Percentiles rank a stretch among this genome's conserved stretches.
phyloP scores from a whole-genome alignment of 1,140 invertebrate genomes.

The Diorhabda elongata region DNA sequence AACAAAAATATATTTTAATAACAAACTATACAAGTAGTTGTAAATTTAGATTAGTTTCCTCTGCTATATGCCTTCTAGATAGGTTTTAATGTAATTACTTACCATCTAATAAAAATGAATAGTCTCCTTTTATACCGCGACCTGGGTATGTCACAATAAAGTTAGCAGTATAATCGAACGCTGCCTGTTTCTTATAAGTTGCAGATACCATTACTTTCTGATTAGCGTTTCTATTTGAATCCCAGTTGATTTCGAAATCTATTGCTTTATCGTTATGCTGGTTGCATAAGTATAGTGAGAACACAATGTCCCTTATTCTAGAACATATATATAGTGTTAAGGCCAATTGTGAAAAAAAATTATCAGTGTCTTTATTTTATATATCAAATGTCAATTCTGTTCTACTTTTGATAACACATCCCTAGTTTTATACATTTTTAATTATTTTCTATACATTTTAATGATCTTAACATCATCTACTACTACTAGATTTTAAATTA shows the following conservation, averaged over 20 bases:
- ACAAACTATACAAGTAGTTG: too few species aligned
- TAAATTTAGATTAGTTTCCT: too few species aligned
- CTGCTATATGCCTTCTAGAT: too few species aligned
- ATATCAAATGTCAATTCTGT: background rate
- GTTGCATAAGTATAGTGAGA: conserved; percentile 57
- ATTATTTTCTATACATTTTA: background rate
- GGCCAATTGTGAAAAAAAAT: background rate
- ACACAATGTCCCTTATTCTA: conserved; percentile 68
- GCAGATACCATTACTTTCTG: conserved; percentile 60
- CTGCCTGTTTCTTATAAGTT: conserved; percentile 48
- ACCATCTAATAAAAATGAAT: conserved; percentile 55
- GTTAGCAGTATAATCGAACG: conserved; percentile 58
- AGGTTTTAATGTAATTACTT: conserved; percentile 11
- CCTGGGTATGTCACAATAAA: conserved; percentile 69
- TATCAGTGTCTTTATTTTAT: conserved; percentile 16
- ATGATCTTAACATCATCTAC: too few species aligned
- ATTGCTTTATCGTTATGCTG: conserved; percentile 57
- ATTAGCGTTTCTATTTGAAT: conserved; percentile 73
- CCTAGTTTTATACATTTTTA: background rate
- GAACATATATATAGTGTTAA: conserved; percentile 23
- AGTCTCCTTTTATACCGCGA: conserved; percentile 60
- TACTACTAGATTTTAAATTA: too few species aligned
- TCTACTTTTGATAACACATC: background rate
- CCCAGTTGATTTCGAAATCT: conserved; percentile 72
- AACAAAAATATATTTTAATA: too few species aligned